Base-by-base conservation (phyloP, 2,888 invertebrate species). In the Xestoiulus laeticollis region DNA sequence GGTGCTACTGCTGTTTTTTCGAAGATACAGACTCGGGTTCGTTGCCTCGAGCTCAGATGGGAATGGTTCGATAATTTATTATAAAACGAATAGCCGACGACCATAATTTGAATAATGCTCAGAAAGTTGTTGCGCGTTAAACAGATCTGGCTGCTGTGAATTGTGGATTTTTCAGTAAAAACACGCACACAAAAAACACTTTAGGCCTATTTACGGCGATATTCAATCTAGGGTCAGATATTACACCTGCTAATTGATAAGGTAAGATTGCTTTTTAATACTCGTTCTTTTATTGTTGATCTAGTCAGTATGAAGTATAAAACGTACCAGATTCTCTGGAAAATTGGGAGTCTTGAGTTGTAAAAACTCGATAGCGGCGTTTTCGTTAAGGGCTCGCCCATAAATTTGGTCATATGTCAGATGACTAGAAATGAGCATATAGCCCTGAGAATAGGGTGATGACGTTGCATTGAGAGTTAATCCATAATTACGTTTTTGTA, bases 181-280 rank as follows among this genome's bases (percentile, higher is more conserved):
- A 38, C 5, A 38, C n/a, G n/a, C n/a, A 38, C 5, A 2, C 2
- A 26, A 5, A 16, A 48, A 68, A 68, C 26, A 68, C 22, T 68
- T n/a, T 68, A 68, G 68, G 68, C 68, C 68, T 68, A 68, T 22
- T 68, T 68, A 10, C 10, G 12, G 22, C 68, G 3, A 5, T 38
- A 38, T 22, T 22, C 22, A 26, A n/a, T 14, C 68, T 22, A 22
- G 48, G 38, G 48, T 19, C 22, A 22, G 68, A 22, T 68, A 22
- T 68, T 68, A 68, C 68, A 68, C 68, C 68, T 68, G 68, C 68
- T 68, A 68, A 68, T 68, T 68, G 12, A 10, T 68, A 68, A 68
- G 68, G 68, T 68, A 68, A 10, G 68, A 68, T 6, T 68, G 68
- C 68, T 0, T 68, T 22, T 68, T 68, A 22, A 26, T 19, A 59